Evolutionary conservation across 2,113 vertebrate species (phyloP).

Genomic region (Ariopsis seemanni): DNA sequence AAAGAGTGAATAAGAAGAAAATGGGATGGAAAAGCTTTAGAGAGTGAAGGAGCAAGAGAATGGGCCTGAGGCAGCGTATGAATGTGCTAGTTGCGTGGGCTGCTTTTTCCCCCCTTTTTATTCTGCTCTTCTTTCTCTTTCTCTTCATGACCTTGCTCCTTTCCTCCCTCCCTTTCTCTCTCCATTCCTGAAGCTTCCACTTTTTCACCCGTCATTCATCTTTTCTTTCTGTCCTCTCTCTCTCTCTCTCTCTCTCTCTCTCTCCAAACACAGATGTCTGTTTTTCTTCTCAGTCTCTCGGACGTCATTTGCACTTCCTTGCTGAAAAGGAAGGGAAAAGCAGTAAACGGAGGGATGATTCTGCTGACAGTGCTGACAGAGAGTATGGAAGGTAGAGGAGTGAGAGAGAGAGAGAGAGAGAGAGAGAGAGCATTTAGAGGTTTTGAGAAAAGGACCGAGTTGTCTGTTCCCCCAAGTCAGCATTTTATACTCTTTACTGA

Average conservation of each 20-base stretch:
- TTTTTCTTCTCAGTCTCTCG: conserved; percentile 24
- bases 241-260: conserved; percentile 20
- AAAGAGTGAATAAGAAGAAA: background rate
- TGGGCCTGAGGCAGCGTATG: conserved; percentile 17
- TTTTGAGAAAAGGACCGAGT: background rate
- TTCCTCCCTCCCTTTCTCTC: background rate
- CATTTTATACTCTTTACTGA: conserved; percentile 2
- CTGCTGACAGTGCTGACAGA: background rate
- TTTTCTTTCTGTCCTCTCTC: conserved; percentile 27
- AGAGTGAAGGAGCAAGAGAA: background rate
- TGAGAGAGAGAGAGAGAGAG: background rate
- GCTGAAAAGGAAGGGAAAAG: conserved; percentile 1
- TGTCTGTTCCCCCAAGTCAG: conserved; percentile 3
- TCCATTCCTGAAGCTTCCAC: conserved; percentile 12
- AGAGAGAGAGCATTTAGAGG: background rate
- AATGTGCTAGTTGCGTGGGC: conserved; percentile 51
- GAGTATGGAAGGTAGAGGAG: background rate
- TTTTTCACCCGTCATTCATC: conserved; percentile 35
- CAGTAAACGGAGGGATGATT: background rate
- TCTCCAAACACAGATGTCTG: conserved; percentile 42
- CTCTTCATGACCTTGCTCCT: conserved; percentile 38
- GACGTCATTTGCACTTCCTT: conserved; percentile 16
- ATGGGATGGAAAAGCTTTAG: background rate
- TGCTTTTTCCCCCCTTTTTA: conserved; percentile 8
- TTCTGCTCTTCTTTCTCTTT: conserved; percentile 5